phyloP scores from a whole-genome alignment of 1,140 invertebrate genomes.

The Zaprionus ornatus region DNA sequence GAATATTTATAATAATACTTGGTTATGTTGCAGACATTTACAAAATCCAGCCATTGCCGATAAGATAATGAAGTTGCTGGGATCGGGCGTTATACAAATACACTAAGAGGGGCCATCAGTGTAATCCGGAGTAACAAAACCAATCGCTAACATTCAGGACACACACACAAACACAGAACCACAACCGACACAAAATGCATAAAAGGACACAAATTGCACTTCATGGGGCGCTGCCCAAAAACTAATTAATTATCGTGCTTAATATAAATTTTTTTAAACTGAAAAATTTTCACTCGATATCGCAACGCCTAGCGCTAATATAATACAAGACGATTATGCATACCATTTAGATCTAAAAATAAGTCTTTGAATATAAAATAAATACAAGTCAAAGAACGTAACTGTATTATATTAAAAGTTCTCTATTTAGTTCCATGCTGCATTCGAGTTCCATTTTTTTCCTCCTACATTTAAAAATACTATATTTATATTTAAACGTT shows the following conservation, averaged over 20 bases:
- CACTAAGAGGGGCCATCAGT: constrained; percentile 87
- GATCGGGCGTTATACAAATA: constrained; percentile 97
- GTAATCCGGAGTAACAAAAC: constrained; percentile 15
- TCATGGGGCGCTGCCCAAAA: constrained; percentile 42
- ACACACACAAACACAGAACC: constrained; percentile 28
- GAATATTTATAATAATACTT: neutral
- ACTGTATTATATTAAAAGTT: constrained; percentile 14
- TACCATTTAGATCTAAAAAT: constrained; percentile 66
- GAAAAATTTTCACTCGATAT: constrained; percentile 54
- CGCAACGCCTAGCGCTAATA: constrained; percentile 44
- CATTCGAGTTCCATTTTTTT: neutral
- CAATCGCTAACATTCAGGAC: constrained; percentile 69
- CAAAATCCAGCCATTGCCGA: constrained; percentile 98
- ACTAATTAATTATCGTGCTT: constrained; percentile 41
- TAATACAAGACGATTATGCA: constrained; percentile 25
- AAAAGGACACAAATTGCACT: constrained; percentile 42
- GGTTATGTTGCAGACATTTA: constrained; percentile 89
- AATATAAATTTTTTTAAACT: constrained; percentile 35
- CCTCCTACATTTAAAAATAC: neutral
- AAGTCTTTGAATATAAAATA: constrained; percentile 75
- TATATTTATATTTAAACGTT: neutral
- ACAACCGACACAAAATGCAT: constrained; percentile 35
- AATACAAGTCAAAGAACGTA: constrained; percentile 64
- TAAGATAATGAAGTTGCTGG: constrained; percentile 98
- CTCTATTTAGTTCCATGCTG: neutral